phyloP scores from a whole-genome alignment of 2,113 vertebrate species.

The Acrocephalus arundinaceus region DNA sequence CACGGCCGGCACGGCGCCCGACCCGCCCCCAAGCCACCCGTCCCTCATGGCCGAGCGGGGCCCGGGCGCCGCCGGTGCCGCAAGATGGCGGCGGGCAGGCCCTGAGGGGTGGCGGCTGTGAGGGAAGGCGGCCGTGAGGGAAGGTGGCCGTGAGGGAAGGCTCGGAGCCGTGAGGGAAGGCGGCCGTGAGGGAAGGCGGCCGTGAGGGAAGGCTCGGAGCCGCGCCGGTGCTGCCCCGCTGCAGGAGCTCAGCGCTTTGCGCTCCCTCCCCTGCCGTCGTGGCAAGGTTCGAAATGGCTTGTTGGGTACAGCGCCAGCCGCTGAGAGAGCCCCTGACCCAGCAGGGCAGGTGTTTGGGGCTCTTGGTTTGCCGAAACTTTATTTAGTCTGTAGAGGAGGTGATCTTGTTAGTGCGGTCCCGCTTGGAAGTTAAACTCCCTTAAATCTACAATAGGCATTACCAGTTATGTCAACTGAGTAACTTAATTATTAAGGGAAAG shows the following conservation, averaged over 20 bases:
- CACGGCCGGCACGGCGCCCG: no score
- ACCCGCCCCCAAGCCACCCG: neutral
- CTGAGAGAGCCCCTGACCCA: no score
- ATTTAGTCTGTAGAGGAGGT: neutral
- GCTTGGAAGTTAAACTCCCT: neutral
- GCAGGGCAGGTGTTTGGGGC: no score
- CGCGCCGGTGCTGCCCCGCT: rapidly evolving
- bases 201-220: neutral
- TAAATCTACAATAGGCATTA: neutral
- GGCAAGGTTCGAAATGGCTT: neutral
- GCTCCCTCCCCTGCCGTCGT: no score
- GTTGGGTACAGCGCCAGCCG: no score
- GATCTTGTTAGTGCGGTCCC: neutral
- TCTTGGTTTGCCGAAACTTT: no score
- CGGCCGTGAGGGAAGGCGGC: no score
- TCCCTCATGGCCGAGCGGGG: neutral
- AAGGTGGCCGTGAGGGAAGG: no score
- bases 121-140: no score
- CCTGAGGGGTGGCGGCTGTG: neutral
- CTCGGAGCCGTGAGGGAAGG: no score
- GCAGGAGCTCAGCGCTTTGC: neutral
- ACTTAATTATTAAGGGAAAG: neutral
- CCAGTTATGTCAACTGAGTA: neutral
- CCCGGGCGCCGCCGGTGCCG: neutral
- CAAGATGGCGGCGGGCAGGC: neutral